Percentiles rank a stretch among this genome's conserved stretches.
phyloP scores from a whole-genome alignment of 2,888 invertebrate species.

The Diaperis boleti region DNA sequence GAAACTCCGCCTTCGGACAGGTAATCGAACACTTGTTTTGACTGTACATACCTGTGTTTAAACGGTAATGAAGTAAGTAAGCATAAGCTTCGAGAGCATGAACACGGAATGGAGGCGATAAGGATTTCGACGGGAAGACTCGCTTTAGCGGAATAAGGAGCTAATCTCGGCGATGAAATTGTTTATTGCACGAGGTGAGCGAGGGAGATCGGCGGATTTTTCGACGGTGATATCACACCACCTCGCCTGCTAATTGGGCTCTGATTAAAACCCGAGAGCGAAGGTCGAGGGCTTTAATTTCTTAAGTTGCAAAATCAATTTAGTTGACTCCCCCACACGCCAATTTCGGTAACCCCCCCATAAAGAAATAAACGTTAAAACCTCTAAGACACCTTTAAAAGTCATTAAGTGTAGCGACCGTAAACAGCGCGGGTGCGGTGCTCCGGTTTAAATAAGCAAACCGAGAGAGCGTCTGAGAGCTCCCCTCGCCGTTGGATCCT shows the following conservation, averaged over 20 bases:
- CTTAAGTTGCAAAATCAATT: no score
- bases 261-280: no score
- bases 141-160: constrained; percentile 5
- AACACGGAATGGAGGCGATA: constrained; percentile 15
- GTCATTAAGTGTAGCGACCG: constrained; percentile 63
- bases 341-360: constrained; percentile 44
- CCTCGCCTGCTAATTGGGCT: no score
- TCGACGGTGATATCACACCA: no score
- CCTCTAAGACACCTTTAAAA: constrained; percentile 62
- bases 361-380: constrained; percentile 58
- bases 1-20: constrained; percentile 58
- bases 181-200: neutral
- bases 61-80: constrained; percentile 50
- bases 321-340: no score
- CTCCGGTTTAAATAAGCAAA: constrained; percentile 52
- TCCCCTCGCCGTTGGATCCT: constrained; percentile 51
- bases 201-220: no score
- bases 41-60: constrained; percentile 59
- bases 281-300: no score
- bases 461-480: constrained; percentile 44
- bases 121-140: constrained; percentile 14
- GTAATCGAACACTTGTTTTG: constrained; percentile 61
- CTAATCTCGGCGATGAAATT: constrained; percentile 1
- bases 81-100: constrained; percentile 30
- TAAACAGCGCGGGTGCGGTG: constrained; percentile 54